These are phyloP conservation scores for Sternotherus odoratus DNA, from an alignment of 2,797 vertebrate species.

Conservation along the genomic window DNA sequence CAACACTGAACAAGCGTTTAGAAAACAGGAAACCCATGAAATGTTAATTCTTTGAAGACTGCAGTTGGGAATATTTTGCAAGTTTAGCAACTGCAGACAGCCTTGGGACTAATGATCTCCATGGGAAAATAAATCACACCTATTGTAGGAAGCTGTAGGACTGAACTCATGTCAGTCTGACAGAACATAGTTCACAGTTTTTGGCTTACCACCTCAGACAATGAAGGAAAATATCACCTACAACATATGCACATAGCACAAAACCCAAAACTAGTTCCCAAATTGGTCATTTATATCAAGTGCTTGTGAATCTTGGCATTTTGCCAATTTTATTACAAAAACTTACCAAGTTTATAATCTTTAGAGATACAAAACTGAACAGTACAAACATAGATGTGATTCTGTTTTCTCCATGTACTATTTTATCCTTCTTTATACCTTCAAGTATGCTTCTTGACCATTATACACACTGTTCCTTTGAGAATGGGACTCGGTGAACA, in stretches of 20 bases:
- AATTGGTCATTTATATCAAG: background rate
- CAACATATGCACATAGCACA: background rate
- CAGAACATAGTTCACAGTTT: background rate
- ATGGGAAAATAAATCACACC: background rate
- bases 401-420: background rate
- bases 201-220: background rate
- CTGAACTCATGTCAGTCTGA: background rate
- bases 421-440: background rate
- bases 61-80: background rate
- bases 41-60: background rate
- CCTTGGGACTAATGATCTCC: background rate
- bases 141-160: background rate
- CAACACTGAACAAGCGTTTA: background rate
- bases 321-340: constrained; percentile 4
- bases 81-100: background rate
- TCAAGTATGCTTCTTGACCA: background rate
- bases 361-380: constrained; percentile 3
- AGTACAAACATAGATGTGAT: background rate
- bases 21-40: accelerated
- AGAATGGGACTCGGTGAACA: background rate
- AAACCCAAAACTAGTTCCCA: background rate
- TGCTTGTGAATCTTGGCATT: background rate
- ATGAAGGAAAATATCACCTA: background rate
- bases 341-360: background rate
- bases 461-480: background rate